Conservation (phyloP, 37 sponge, comb jelly and placozoan genomes). For the Eunapius fragilis region DNA sequence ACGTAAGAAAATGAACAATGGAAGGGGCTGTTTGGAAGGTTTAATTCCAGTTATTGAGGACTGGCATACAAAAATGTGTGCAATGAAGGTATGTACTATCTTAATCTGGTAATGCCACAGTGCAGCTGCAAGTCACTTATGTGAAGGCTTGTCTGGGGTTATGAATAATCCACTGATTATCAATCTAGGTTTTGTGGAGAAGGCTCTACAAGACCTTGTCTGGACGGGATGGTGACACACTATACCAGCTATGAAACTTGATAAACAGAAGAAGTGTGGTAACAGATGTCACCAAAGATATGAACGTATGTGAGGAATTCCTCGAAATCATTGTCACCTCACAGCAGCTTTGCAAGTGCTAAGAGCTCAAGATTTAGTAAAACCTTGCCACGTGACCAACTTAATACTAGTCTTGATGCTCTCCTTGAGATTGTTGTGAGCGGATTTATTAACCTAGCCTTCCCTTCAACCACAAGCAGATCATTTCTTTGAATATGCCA, state of each 20-base stretch:
- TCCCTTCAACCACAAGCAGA: constrained; percentile 8
- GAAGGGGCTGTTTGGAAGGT: no score
- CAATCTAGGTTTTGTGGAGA: constrained; percentile 53
- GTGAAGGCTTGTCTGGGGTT: no score
- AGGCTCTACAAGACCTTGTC: no score
- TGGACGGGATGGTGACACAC: constrained; percentile 30
- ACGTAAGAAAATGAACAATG: no score
- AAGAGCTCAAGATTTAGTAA: not conserved
- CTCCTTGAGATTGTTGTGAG: not conserved
- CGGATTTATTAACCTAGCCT: not conserved
- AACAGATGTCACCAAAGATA: not conserved
- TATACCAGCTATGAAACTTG: constrained; percentile 46
- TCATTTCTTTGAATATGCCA: constrained; percentile 33
- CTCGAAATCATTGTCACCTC: constrained; percentile 21
- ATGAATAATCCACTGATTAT: no score
- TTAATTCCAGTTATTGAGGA: no score
- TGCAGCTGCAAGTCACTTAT: no score
- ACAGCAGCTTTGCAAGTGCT: constrained; percentile 25
- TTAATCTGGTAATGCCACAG: no score
- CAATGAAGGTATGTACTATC: no score
- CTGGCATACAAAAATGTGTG: no score
- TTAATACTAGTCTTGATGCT: not conserved
- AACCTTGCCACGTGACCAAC: no score
- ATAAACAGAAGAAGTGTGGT: constrained; percentile 48
- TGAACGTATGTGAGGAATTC: constrained; percentile 34